phyloP scores from a whole-genome alignment of 2,113 vertebrate species.

The Lycaon pictus region DNA sequence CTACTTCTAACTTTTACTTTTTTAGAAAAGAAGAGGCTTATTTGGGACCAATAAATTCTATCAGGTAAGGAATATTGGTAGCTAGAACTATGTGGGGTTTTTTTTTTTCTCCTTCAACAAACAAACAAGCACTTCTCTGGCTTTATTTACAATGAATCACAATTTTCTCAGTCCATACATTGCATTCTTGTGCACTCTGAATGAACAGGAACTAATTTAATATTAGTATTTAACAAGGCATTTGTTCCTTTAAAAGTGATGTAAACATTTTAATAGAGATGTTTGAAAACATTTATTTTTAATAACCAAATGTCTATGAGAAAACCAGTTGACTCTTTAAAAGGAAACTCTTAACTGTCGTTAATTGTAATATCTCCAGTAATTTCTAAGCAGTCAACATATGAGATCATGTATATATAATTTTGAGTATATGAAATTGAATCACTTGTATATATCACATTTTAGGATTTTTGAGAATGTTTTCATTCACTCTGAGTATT shows the following conservation, averaged over 20 bases:
- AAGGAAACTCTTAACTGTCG: background rate
- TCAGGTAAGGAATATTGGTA: constrained; percentile 73
- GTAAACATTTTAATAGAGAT: constrained; percentile 27
- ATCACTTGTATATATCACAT: background rate
- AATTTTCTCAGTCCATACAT: background rate
- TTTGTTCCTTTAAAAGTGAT: constrained; percentile 56
- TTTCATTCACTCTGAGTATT: constrained; percentile 14
- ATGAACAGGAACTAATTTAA: constrained; percentile 54
- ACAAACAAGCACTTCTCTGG: background rate
- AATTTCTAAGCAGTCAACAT: background rate
- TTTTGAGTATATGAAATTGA: constrained; percentile 39
- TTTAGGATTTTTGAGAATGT: constrained; percentile 46
- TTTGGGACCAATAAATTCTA: constrained; percentile 78
- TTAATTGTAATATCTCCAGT: background rate
- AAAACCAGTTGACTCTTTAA: constrained; percentile 15
- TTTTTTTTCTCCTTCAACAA: background rate
- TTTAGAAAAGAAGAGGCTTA: constrained; percentile 82
- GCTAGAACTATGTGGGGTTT: background rate
- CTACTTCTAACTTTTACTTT: constrained; percentile 78
- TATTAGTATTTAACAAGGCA: constrained; percentile 22
- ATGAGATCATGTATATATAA: background rate
- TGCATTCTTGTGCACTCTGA: constrained; percentile 49
- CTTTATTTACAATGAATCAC: constrained; percentile 35
- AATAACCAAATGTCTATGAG: constrained; percentile 46
- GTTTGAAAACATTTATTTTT: constrained; percentile 60